Evolutionary conservation across 2,888 invertebrate species (phyloP).

Genomic region (Andrena fulva): DNA sequence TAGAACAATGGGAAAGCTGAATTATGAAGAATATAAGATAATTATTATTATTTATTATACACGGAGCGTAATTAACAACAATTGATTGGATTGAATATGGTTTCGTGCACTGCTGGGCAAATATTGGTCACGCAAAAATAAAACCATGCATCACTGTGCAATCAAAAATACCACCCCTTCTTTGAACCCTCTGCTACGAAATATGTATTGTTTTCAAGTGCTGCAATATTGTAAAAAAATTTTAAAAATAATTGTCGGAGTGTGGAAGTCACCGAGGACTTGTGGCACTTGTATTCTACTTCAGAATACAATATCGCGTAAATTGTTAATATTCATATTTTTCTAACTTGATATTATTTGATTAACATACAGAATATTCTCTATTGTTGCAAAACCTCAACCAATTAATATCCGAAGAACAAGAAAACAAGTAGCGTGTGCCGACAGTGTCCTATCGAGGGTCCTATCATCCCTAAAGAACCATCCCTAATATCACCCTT

Average conservation of each 20-base stretch:
- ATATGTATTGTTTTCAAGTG: too few relatives aligned
- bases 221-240: background rate
- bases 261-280: background rate
- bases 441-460: slow-evolving; percentile 1
- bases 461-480: background rate
- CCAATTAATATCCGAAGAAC: background rate
- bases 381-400: background rate
- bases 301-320: too few relatives aligned
- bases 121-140: background rate
- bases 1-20: too few relatives aligned
- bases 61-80: too few relatives aligned
- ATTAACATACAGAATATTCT: too few relatives aligned
- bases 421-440: background rate
- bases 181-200: too few relatives aligned
- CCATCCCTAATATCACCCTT: background rate
- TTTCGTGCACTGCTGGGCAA: background rate
- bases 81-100: too few relatives aligned
- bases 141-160: background rate
- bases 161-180: background rate
- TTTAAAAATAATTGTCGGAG: background rate
- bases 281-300: too few relatives aligned
- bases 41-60: too few relatives aligned
- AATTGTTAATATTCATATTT: too few relatives aligned
- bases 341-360: too few relatives aligned
- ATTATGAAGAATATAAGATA: too few relatives aligned